phyloP scores from a whole-genome alignment of 2,888 invertebrate genomes.

The Eilema caniola region DNA sequence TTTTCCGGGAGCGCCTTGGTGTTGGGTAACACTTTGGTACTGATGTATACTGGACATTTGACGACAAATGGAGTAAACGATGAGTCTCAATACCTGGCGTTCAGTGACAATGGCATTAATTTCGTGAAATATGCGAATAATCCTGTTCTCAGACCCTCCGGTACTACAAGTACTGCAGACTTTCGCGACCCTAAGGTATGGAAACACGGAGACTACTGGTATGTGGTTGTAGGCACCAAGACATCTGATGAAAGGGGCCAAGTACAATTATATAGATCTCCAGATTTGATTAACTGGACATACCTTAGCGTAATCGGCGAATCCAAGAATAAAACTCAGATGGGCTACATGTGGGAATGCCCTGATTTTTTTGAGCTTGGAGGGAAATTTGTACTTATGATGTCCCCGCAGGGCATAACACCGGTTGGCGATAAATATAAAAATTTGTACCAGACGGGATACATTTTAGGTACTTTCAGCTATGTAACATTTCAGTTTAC shows the following conservation, averaged over 20 bases:
- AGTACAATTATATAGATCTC: slow-evolving; percentile 76
- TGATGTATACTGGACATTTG: slow-evolving; percentile 79
- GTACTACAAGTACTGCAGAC: slow-evolving; percentile 73
- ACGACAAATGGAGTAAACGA: slow-evolving; percentile 54
- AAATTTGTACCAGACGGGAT: slow-evolving; percentile 76
- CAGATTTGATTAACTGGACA: slow-evolving; percentile 74
- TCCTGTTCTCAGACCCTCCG: slow-evolving; percentile 68
- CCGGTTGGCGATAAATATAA: slow-evolving; percentile 77
- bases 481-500: slow-evolving; percentile 75
- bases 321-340: slow-evolving; percentile 61
- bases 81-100: slow-evolving; percentile 77
- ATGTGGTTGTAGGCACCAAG: slow-evolving; percentile 77
- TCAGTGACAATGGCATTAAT: slow-evolving; percentile 73
- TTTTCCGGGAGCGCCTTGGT: slow-evolving; percentile 83
- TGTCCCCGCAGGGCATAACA: slow-evolving; percentile 79
- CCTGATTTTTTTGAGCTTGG: slow-evolving; percentile 83
- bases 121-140: slow-evolving; percentile 78
- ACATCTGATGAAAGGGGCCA: slow-evolving; percentile 69
- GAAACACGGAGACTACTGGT: slow-evolving; percentile 75
- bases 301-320: slow-evolving; percentile 73
- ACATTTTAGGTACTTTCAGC: slow-evolving; percentile 77
- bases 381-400: slow-evolving; percentile 75
- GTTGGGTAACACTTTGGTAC: slow-evolving; percentile 66
- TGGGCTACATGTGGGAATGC: slow-evolving; percentile 85
- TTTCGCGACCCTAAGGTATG: slow-evolving; percentile 85